A percentile compares a stretch with the other conserved stretches of the same genome.
Conservation (phyloP, 2,797 vertebrate genomes). For the Thaleichthys pacificus region DNA sequence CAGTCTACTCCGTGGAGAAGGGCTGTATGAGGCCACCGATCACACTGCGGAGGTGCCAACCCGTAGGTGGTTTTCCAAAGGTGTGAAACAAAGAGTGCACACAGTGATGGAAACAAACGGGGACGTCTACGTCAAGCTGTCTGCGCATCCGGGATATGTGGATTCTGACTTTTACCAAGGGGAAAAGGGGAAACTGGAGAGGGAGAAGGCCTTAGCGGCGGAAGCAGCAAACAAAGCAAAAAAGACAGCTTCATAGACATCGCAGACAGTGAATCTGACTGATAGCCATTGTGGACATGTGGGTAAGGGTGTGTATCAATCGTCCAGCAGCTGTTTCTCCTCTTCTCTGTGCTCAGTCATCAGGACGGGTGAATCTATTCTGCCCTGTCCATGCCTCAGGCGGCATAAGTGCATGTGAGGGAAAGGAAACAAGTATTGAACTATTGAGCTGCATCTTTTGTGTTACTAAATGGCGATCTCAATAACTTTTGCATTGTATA, state of each 20-base stretch:
- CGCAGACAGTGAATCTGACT: too few species aligned
- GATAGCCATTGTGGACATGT: background rate
- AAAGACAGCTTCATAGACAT: background rate
- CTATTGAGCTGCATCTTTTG: background rate
- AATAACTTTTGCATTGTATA: background rate
- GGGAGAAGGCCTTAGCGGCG: slow-evolving; percentile 44
- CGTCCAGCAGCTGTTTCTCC: background rate
- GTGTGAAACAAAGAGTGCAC: slow-evolving; percentile 89
- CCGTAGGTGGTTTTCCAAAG: slow-evolving; percentile 85
- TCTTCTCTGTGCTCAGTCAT: background rate
- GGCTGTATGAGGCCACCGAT: slow-evolving; percentile 81
- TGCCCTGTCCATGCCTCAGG: background rate
- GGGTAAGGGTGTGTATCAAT: background rate
- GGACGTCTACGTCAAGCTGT: slow-evolving; percentile 84
- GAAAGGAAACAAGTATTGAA: background rate
- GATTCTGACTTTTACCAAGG: slow-evolving; percentile 91
- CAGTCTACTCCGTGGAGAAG: slow-evolving; percentile 83
- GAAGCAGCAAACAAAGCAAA: slow-evolving; percentile 10
- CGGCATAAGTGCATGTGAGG: background rate
- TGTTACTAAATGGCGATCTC: background rate
- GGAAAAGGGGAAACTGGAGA: slow-evolving; percentile 75
- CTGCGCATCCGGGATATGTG: slow-evolving; percentile 58
- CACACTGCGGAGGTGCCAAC: slow-evolving; percentile 65
- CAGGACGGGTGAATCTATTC: too few species aligned
- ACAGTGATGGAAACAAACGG: slow-evolving; percentile 75